Conservation (phyloP, 2,113 vertebrate genomes). For the Microtus richardsoni region DNA sequence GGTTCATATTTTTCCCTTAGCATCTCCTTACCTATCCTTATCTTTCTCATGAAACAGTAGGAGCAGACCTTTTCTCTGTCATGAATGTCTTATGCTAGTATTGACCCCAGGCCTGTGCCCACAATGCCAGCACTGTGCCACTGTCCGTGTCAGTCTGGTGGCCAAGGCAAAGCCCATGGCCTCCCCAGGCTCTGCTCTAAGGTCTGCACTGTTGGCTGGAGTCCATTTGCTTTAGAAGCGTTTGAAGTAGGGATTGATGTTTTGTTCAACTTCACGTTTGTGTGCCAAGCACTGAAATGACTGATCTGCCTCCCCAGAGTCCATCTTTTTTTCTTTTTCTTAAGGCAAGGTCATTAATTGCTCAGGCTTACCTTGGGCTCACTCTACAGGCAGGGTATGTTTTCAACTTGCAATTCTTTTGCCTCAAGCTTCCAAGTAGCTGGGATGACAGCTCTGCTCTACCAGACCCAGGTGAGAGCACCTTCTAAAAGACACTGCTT, state of each 20-base stretch:
- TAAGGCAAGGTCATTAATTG: not conserved
- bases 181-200: not conserved
- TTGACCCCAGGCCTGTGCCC: not conserved
- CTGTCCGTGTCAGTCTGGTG: not conserved
- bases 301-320: not conserved
- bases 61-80: not conserved
- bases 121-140: not conserved
- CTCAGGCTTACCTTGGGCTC: not conserved
- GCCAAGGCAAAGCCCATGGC: not conserved
- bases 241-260: not conserved
- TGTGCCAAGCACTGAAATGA: too few species aligned
- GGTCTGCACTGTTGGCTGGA: not conserved
- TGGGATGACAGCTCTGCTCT: not conserved
- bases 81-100: not conserved
- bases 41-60: not conserved
- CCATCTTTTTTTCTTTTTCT: not conserved
- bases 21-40: not conserved
- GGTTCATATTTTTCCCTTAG: not conserved
- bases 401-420: not conserved
- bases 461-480: not conserved
- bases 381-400: not conserved
- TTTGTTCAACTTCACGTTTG: not conserved
- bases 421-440: not conserved
- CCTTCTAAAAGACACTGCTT: not conserved
- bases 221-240: not conserved